Evolutionary conservation across 2,888 invertebrate genomes (phyloP).

Genomic region (Drosophila mayaguana): DNA sequence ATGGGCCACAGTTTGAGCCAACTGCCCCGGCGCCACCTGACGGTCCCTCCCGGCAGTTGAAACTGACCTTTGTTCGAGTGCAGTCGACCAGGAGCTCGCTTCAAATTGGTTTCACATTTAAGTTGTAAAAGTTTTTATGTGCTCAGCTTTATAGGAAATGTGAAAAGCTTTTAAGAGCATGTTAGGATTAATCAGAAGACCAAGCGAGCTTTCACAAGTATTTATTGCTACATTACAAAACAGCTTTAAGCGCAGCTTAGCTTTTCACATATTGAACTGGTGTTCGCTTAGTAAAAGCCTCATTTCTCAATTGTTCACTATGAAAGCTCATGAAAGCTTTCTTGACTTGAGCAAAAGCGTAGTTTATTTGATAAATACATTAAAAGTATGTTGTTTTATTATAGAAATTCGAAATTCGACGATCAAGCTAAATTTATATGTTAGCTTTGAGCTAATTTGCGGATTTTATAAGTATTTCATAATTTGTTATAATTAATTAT

Average conservation of each 20-base stretch:
- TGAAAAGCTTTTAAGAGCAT: neutral
- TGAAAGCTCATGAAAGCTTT: too few relatives aligned
- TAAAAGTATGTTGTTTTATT: neutral
- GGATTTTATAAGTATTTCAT: too few relatives aligned
- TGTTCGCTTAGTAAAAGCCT: neutral
- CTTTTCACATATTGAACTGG: too few relatives aligned
- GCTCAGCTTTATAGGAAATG: neutral
- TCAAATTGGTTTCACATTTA: constrained; percentile 57
- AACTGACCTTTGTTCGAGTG: constrained; percentile 56
- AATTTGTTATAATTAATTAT: too few relatives aligned
- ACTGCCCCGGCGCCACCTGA: neutral
- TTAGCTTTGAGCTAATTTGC: neutral
- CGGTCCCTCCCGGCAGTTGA: neutral
- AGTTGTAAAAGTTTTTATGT: neutral
- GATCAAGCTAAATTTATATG: neutral
- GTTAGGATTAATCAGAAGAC: neutral
- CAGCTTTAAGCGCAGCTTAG: neutral
- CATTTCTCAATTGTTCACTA: too few relatives aligned
- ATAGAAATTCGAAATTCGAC: neutral
- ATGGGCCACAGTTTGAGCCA: constrained; percentile 57
- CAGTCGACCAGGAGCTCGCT: constrained; percentile 34
- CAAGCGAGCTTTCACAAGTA: neutral
- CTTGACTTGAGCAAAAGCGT: neutral
- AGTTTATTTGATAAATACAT: neutral
- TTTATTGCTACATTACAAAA: neutral